A percentile compares a stretch with the other conserved stretches of the same genome.
Conservation (phyloP, 2,113 vertebrate species). For the Ctenodactylus gundi region DNA sequence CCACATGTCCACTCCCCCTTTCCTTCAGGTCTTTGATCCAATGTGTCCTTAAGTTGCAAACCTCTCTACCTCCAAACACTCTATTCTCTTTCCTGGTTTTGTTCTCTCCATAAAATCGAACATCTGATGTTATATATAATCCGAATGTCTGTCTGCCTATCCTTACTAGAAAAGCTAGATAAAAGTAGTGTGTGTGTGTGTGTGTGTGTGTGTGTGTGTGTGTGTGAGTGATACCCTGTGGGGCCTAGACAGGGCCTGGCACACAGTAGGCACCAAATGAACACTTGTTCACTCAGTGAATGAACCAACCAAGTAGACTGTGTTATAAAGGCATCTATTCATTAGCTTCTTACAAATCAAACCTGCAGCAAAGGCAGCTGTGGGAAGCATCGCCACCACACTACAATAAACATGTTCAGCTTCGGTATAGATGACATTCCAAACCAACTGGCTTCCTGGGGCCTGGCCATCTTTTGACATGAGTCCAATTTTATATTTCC, state of each 20-base stretch:
- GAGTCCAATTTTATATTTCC: constrained; percentile 67
- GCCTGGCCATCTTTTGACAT: constrained; percentile 68
- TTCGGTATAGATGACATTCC: constrained; percentile 63
- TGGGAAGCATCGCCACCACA: constrained; percentile 31
- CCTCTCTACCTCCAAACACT: background rate
- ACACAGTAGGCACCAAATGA: background rate
- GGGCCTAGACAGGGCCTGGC: background rate
- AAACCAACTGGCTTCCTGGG: constrained; percentile 68
- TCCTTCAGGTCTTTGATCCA: background rate
- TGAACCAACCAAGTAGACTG: background rate
- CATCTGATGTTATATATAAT: background rate
- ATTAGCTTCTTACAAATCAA: too few relatives aligned
- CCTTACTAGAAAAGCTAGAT: too few relatives aligned
- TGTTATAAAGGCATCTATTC: background rate
- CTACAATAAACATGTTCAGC: constrained; percentile 16
- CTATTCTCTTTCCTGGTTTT: background rate
- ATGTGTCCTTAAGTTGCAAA: background rate
- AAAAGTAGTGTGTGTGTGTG: too few relatives aligned
- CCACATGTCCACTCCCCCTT: background rate
- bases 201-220: too few relatives aligned
- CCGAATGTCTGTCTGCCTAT: background rate
- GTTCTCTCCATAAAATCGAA: background rate
- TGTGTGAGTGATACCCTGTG: too few relatives aligned
- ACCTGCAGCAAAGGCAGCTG: background rate
- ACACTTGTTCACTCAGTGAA: background rate